These are phyloP conservation scores for Drosophila ogumai DNA, from an alignment of 1,140 invertebrate genomes.

Conservation along the genomic window DNA sequence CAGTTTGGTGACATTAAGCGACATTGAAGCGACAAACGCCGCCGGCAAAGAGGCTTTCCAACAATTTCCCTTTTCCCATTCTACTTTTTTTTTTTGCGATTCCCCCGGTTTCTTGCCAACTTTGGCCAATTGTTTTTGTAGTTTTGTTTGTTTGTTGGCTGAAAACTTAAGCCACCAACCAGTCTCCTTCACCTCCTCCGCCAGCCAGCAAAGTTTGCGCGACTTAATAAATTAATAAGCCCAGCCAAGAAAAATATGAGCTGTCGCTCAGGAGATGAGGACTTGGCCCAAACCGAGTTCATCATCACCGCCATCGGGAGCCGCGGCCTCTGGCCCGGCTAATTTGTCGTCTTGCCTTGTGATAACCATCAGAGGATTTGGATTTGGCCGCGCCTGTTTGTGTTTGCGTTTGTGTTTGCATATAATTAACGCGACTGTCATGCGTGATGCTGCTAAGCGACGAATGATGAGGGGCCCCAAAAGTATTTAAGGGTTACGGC, in stretches of 20 bases:
- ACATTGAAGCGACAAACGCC: conserved; percentile 66
- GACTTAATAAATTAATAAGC: conserved; percentile 65
- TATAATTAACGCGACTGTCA: conserved; percentile 57
- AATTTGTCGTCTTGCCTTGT: conserved; percentile 52
- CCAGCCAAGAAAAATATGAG: conserved; percentile 57
- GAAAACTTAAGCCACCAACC: conserved; percentile 62
- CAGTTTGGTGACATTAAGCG: conserved; percentile 71
- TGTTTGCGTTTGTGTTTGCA: conserved; percentile 46
- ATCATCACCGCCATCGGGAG: conserved; percentile 33
- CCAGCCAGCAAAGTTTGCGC: conserved; percentile 32
- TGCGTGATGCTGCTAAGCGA: conserved; percentile 36
- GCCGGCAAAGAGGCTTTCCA: conserved; percentile 57
- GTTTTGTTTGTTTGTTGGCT: conserved; percentile 73
- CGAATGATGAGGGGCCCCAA: conserved; percentile 37
- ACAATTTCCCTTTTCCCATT: conserved; percentile 23
- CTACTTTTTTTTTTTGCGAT: background rate
- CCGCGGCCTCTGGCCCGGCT: conserved; percentile 47
- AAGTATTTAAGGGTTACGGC: conserved; percentile 32
- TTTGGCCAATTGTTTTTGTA: conserved; percentile 62
- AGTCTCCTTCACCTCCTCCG: background rate
- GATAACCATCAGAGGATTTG: conserved; percentile 58
- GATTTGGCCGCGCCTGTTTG: conserved; percentile 30
- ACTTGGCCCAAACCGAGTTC: conserved; percentile 11
- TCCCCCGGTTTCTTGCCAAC: conserved; percentile 39
- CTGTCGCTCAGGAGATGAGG: conserved; percentile 15